Evolutionary conservation across 2,888 invertebrate species (phyloP), one percentile per base, ranked within the genome.

Genomic region (Drosophila infuscata): DNA sequence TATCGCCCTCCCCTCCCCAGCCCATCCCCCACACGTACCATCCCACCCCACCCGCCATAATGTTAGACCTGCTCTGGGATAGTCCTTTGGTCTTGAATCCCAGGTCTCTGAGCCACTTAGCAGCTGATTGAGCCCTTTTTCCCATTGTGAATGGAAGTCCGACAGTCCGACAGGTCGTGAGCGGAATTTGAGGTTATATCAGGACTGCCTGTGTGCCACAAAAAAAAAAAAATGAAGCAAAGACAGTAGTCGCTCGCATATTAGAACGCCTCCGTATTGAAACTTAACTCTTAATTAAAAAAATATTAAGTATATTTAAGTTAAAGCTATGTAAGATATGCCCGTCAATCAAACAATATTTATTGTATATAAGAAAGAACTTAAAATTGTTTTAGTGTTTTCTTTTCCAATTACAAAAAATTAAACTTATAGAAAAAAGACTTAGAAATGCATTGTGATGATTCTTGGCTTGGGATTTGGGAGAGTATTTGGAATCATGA

Each of bases 91-190:
- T 69, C 63, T 36, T 36, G 35, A 33, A 36, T 51, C 60, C 70
- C 66, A 51, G 51, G 46, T 61, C 74, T 38, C 68, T 56, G 70
- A 75, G 81, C 80, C 76, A 77, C 77, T 80, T 79, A 81, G 79
- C 61, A 80, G 73, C 73, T 83, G 89, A 88, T 83, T 85, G 86
- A 82, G 77, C 64, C 83, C 70, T 70, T 75, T 76, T 54, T 54
- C 48, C 53, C 58, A 57, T 43, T 52, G 61, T 60, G 35, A 33
- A 33, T 60, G 41, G n/a, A 4, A 4, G 41, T 20, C 41, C 9
- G 41, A n/a, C 9, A 12, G 36, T 38, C 32, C 58, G 43, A 54
- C 56, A 66, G 49, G 54, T 64, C 79, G 62, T 66, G 62, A 69
- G 70, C 76, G 76, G 69, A 82, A 82, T 83, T 79, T 70, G 59